Evolutionary conservation across 2,113 vertebrate genomes (phyloP).

Genomic region (Spea multiplicata): DNA sequence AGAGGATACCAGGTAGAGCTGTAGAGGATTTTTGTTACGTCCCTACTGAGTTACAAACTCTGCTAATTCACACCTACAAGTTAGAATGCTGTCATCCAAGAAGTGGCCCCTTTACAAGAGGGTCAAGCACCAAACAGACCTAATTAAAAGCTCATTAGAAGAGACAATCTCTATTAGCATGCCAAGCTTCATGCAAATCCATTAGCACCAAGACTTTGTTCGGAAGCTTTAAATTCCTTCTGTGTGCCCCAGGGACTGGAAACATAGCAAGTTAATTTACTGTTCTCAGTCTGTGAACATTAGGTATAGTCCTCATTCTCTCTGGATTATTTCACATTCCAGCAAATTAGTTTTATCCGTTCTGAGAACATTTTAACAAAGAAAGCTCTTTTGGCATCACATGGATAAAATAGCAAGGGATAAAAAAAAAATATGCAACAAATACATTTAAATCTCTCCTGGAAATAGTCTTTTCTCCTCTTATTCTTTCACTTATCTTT

Average conservation of each 20-base stretch:
- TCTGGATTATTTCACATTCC: slow-evolving; percentile 73
- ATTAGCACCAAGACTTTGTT: slow-evolving; percentile 59
- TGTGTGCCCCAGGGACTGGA: slow-evolving; percentile 60
- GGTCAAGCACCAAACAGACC: slow-evolving; percentile 68
- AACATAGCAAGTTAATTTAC: slow-evolving; percentile 58
- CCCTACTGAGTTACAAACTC: background rate
- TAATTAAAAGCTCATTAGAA: slow-evolving; percentile 75
- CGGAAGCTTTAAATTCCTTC: slow-evolving; percentile 62
- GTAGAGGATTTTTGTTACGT: background rate
- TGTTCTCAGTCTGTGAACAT: slow-evolving; percentile 61
- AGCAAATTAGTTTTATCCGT: slow-evolving; percentile 72
- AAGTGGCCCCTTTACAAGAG: slow-evolving; percentile 58
- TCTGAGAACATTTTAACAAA: slow-evolving; percentile 69
- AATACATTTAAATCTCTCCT: slow-evolving; percentile 64
- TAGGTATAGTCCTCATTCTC: slow-evolving; percentile 57
- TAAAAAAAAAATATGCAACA: slow-evolving; percentile 68
- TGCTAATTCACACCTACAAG: slow-evolving; percentile 52
- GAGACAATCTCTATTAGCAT: slow-evolving; percentile 66
- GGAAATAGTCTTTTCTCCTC: slow-evolving; percentile 62
- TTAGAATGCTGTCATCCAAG: slow-evolving; percentile 52
- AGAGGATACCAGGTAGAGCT: too few species aligned
- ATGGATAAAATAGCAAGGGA: slow-evolving; percentile 65
- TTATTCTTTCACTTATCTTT: slow-evolving; percentile 60
- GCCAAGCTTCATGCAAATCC: slow-evolving; percentile 67
- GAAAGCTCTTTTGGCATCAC: slow-evolving; percentile 66